phyloP scores from a whole-genome alignment of 2,113 vertebrate species.

The Sander lucioperca region DNA sequence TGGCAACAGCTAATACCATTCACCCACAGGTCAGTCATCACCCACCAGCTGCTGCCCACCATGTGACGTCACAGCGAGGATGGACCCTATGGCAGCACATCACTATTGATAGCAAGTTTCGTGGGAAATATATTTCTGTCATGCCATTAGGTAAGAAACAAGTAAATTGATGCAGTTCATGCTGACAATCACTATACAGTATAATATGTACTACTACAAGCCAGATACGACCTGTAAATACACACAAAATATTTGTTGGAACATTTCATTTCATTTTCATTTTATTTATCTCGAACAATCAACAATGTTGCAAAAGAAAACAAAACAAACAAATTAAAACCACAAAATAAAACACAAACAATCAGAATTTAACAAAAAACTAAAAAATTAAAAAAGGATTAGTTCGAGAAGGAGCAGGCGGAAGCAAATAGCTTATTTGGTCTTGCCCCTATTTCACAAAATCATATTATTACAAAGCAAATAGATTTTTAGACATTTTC shows the following conservation, averaged over 20 bases:
- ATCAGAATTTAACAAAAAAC: too few relatives aligned
- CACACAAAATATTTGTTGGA: background rate
- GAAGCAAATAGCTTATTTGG: too few relatives aligned
- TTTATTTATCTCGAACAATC: too few relatives aligned
- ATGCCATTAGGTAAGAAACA: constrained; percentile 90
- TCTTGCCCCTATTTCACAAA: too few relatives aligned
- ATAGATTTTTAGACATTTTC: too few relatives aligned
- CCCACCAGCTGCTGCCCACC: constrained; percentile 93
- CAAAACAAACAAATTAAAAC: too few relatives aligned
- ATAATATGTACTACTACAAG: background rate
- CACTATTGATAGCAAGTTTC: constrained; percentile 97
- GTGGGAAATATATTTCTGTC: constrained; percentile 97
- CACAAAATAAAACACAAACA: too few relatives aligned
- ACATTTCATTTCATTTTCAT: too few relatives aligned
- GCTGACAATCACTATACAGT: background rate
- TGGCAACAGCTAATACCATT: constrained; percentile 37
- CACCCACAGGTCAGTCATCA: constrained; percentile 93
- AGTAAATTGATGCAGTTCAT: background rate
- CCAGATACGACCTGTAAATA: background rate
- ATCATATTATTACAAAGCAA: too few relatives aligned
- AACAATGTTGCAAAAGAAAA: too few relatives aligned
- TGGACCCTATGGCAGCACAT: constrained; percentile 98
- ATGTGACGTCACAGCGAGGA: constrained; percentile 91
- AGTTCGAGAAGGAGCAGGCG: too few relatives aligned
- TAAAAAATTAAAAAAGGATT: too few relatives aligned